Conservation (phyloP, 2,888 invertebrate genomes). For the Synanthedon vespiformis region DNA sequence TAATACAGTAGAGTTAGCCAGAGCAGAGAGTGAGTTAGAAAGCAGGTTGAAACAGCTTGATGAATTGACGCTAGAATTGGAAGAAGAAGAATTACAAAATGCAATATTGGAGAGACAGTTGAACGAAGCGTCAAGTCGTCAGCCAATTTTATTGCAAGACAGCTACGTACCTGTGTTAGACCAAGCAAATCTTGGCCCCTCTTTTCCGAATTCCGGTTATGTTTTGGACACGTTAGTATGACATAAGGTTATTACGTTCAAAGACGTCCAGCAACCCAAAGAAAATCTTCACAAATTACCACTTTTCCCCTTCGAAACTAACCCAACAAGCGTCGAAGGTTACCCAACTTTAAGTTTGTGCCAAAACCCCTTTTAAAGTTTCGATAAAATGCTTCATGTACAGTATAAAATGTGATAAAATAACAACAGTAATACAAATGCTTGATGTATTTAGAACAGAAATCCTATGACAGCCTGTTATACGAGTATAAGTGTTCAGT, state of each 20-base stretch:
- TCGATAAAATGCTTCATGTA: too few relatives aligned
- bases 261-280: constrained; percentile 7
- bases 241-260: constrained; percentile 24
- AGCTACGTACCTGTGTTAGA: constrained; percentile 60
- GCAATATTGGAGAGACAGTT: constrained; percentile 56
- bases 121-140: constrained; percentile 56
- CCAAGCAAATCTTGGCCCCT: constrained; percentile 24
- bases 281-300: constrained; percentile 20
- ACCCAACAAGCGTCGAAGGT: not conserved
- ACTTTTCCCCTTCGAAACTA: constrained; percentile 3
- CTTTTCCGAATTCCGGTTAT: constrained; percentile 32
- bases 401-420: too few relatives aligned
- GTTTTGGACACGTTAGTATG: constrained; percentile 63
- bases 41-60: constrained; percentile 66
- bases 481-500: too few relatives aligned
- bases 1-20: constrained; percentile 58
- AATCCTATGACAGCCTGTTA: too few relatives aligned
- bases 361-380: too few relatives aligned
- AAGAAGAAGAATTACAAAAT: constrained; percentile 62
- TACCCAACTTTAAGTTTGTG: not conserved
- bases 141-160: constrained; percentile 56
- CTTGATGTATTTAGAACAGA: too few relatives aligned
- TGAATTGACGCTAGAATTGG: constrained; percentile 63
- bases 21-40: constrained; percentile 65
- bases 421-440: too few relatives aligned